Evolutionary conservation across 1,140 invertebrate species (phyloP), one percentile per base, ranked within the genome.

Genomic region (Metaphire vulgaris): DNA sequence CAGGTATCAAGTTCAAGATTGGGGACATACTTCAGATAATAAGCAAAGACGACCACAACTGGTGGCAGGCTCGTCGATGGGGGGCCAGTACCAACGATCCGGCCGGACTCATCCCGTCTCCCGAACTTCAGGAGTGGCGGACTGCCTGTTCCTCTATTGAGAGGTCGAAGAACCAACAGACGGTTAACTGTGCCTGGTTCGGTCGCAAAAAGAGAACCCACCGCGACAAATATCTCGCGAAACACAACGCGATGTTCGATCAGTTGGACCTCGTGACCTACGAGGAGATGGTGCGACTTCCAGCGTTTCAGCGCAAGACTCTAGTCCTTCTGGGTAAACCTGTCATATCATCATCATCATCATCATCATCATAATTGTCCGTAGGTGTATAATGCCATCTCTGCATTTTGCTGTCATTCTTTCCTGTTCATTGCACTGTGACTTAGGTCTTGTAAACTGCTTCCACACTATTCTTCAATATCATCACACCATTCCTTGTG

Each of bases 261-360:
- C 96, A 98, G 88, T 90, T 99, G 83, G 96, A 99, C 89, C 90
- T 99, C 85, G 95, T 98, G 79, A 99, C 97, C 2, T 99, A 99
- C 85, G 97, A 99, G 88, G 97, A 99, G 89, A 96, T 99, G 81
- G 95, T 98, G 70, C 94, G 96, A 86, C 89, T 99, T 86, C 94
- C 95, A 82, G 92, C 94, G 92, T 90, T 89, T 78, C 83, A 85
- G 71, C 80, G 89, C 70, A 89, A 88, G 81, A 90, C 89, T 32
- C 79, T 90, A 32, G 89, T 90, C 21, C 80, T 89, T 71, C 81
- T 89, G 72, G 89, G 88, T 85, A 81, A 79, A 76, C 79, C 56
- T 65, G 56, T 26, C 56, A n/a, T n/a, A n/a, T n/a, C n/a, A n/a
- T n/a, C n/a, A n/a, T n/a, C n/a, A n/a, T n/a, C n/a, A n/a, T n/a